Evolutionary conservation across 2,888 invertebrate species (phyloP).

Genomic region (Asteroscopus sphinx): DNA sequence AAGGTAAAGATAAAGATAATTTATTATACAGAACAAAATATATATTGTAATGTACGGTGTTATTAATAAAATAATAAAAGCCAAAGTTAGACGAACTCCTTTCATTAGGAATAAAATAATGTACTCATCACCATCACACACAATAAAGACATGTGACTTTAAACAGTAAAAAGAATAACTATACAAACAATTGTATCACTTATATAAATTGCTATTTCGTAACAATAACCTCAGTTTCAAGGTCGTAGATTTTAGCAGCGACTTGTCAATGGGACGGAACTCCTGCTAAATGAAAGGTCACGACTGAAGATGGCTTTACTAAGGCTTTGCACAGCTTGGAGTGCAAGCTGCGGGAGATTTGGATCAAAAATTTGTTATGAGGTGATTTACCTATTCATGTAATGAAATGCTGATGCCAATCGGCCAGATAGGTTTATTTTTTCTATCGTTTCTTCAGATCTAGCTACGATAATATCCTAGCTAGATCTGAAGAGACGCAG

Average conservation of each 20-base stretch:
- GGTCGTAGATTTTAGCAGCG: constrained; percentile 79
- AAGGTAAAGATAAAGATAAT: no score
- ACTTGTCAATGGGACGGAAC: constrained; percentile 70
- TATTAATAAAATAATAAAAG: no score
- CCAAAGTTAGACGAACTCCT: not conserved
- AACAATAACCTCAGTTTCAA: constrained; percentile 64
- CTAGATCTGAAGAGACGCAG: no score
- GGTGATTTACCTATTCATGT: no score
- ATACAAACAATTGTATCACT: constrained; percentile 46
- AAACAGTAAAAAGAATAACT: not conserved
- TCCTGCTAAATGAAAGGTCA: constrained; percentile 73
- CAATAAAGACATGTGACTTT: not conserved
- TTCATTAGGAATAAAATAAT: no score
- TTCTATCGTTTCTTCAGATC: no score
- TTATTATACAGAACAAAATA: no score
- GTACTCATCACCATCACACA: no score
- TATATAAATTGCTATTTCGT: constrained; percentile 54
- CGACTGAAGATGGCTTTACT: constrained; percentile 53
- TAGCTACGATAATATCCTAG: no score
- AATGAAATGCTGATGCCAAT: no score
- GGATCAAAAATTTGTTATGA: not conserved
- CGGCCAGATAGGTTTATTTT: no score
- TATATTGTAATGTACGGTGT: no score
- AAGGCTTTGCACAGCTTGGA: not conserved
- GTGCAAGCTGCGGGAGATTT: not conserved